Evolutionary conservation across 2,888 invertebrate genomes (phyloP).

Genomic region (Melanargia galathea): DNA sequence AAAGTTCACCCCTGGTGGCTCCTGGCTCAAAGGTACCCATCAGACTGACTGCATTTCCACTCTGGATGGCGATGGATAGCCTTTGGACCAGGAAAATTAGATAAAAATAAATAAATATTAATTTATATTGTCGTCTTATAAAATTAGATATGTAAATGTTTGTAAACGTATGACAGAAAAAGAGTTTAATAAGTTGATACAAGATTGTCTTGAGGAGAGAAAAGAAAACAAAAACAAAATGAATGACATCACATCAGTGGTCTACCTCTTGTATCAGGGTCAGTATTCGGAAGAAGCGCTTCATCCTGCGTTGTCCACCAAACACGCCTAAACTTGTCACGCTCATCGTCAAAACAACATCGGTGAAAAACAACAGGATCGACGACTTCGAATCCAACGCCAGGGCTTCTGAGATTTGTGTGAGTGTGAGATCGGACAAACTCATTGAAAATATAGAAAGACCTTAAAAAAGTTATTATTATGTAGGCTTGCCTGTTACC

Average conservation of each 20-base stretch:
- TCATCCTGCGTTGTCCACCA: not conserved
- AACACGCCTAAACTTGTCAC: slow-evolving; percentile 4
- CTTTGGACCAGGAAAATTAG: too few relatives aligned
- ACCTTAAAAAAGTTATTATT: slow-evolving; percentile 9
- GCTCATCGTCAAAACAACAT: slow-evolving; percentile 10
- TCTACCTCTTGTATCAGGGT: slow-evolving; percentile 6
- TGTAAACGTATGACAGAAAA: too few relatives aligned
- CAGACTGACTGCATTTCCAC: too few relatives aligned
- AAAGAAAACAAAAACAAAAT: not conserved
- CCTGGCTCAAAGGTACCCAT: too few relatives aligned
- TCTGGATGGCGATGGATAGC: too few relatives aligned
- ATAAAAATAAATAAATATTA: too few relatives aligned
- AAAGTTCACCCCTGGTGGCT: too few relatives aligned
- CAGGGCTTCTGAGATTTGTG: not conserved
- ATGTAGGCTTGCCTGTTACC: too few relatives aligned
- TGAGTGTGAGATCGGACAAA: not conserved
- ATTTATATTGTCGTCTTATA: too few relatives aligned
- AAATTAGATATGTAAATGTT: too few relatives aligned
- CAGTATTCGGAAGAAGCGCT: slow-evolving; percentile 2
- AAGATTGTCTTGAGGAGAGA: not conserved
- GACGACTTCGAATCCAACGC: slow-evolving; percentile 11
- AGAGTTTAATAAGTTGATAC: too few relatives aligned
- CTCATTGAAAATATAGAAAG: not conserved
- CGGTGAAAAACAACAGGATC: not conserved
- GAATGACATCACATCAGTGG: not conserved